Base-by-base conservation (phyloP, 2,888 invertebrate genomes). In the Drosophila merina region DNA sequence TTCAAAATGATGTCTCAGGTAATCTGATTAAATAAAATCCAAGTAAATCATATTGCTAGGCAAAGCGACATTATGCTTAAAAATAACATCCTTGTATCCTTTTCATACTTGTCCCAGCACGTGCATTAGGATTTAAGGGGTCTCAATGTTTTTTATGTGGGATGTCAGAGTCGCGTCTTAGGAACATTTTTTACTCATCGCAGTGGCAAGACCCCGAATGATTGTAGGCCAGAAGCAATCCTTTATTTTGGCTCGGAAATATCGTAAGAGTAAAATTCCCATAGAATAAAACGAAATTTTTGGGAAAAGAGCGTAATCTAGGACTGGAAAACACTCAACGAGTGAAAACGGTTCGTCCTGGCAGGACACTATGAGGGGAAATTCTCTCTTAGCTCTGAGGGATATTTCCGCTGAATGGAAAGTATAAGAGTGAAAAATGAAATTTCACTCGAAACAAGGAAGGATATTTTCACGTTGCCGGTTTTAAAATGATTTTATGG, bases 331-430 rank as follows among this genome's bases (percentile, higher is more conserved):
- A 6, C 26, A 31, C 57, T 55, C 60, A 57, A 4, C 50, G 60
- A 60, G 57, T 42, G 45, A 1, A 42, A 33, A 9, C 7, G 0
- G 3, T 7, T n/a, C 10, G 72, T 80, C 75, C 81, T 75, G 26
- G 54, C 40, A 0, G 28, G 6, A 10, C n/a, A 4, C 2, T 5
- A n/a, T 12, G 5, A 2, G 4, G 63, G 86, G 84, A 75, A 74
- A 75, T 80, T 75, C 64, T 20, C 83, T 81, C 85, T 79, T 75
- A 38, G 3, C 6, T 9, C 3, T 0, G 1, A 0, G 60, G 67
- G 59, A 63, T 60, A 55, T 63, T 51, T 28, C 42, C 28, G 81
- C 82, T 82, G 86, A 82, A 79, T 82, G 82, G 82, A 82, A 36
- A 85, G 84, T 82, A 82, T 78, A 84, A 82, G 82, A 86, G 84